Base-by-base conservation (phyloP, 2,797 vertebrate genomes). In the Sebastes trivittatus region DNA sequence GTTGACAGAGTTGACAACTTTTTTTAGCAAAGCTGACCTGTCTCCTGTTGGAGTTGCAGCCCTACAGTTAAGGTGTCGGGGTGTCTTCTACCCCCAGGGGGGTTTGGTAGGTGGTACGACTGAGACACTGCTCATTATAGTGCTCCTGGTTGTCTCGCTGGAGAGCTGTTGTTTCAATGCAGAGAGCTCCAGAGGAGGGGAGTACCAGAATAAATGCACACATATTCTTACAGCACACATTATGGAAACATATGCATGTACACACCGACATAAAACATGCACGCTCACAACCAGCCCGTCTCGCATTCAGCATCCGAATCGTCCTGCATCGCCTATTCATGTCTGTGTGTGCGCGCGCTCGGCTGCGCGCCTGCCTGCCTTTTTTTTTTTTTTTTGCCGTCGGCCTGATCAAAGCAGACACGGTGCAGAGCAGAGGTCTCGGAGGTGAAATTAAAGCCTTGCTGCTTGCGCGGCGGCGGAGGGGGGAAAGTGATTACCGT, bases 361-460 rank as follows among this genome's bases (percentile, higher is more conserved):
- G 64, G n/a, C 56, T 55, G 64, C 23, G 20, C 6, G 60, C 42
- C 11, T 11, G 34, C 34, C 77, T 54, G 52, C 46, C 13, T 42
- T 42, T 38, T 38, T 38, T 38, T 38, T 36, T 13, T 0, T 80
- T 54, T 78, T 74, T 73, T 5, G 3, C 30, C 78, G 81, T 88
- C 27, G 20, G 90, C 72, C 83, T 93, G 92, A 94, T 93, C 86
- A 89, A 90, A 95, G 90, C 86, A 74, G 95, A 94, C 94, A 78
- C 78, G 70, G 77, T 59, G 88, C 87, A 70, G 92, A 92, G 88
- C 83, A 78, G 83, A 88, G 91, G 93, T 94, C 93, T 93, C 91
- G 0, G 88, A 93, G 92, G 92, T 95, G 92, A 91, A 94, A 95
- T 94, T 88, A 95, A 92, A 93, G 88, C 78, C 89, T 90, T 77